These are phyloP conservation scores for Drosophila mulleri DNA, from an alignment of 2,888 invertebrate genomes.

Conservation along the genomic window DNA sequence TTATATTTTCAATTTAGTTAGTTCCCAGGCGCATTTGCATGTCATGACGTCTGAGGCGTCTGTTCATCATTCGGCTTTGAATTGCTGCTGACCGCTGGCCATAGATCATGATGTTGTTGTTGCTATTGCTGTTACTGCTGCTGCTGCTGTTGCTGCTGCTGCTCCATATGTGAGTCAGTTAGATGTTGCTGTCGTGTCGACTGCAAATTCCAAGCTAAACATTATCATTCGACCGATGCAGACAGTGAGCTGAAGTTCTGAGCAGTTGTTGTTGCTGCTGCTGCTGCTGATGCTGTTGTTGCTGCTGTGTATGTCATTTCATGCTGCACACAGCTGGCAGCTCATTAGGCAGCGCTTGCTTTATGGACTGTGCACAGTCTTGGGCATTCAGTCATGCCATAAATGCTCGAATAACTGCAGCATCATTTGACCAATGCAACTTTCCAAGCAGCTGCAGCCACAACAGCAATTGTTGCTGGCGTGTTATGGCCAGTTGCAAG, in stretches of 20 bases:
- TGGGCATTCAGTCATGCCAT: conserved; percentile 66
- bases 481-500: conserved; percentile 38
- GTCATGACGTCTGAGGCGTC: conserved; percentile 40
- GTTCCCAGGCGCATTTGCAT: conserved; percentile 71
- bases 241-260: conserved; percentile 25
- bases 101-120: conserved; percentile 41
- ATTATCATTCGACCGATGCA: conserved; percentile 41
- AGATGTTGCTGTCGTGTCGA: conserved; percentile 37
- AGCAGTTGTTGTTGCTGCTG: conserved; percentile 15
- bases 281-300: conserved; percentile 6
- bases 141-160: conserved; percentile 18
- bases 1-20: conserved; percentile 67
- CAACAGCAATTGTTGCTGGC: conserved; percentile 43
- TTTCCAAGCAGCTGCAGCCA: conserved; percentile 55
- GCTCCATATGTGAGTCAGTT: conserved; percentile 32
- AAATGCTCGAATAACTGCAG: conserved; percentile 73
- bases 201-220: conserved; percentile 44
- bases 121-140: conserved; percentile 2
- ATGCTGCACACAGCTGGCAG: conserved; percentile 54
- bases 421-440: conserved; percentile 73
- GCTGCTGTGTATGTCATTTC: conserved; percentile 46
- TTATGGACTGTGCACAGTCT: conserved; percentile 46
- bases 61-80: conserved; percentile 46
- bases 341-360: conserved; percentile 57
- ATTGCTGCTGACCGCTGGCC: conserved; percentile 51